These are phyloP conservation scores for Tetrao urogallus DNA, from an alignment of 2,113 vertebrate species.

Conservation along the genomic window DNA sequence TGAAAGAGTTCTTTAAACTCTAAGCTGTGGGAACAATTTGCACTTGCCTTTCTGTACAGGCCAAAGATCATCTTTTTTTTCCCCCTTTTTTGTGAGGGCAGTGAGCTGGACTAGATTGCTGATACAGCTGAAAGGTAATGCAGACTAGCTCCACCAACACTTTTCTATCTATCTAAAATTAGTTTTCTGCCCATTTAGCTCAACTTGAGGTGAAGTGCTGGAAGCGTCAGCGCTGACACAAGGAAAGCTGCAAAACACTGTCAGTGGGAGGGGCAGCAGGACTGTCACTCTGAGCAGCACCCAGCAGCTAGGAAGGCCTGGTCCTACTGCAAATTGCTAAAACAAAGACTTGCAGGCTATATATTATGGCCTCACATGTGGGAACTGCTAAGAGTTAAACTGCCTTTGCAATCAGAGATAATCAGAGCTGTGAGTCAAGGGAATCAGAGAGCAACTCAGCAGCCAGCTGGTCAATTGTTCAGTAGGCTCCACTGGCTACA, in stretches of 20 bases:
- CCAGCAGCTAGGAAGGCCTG: neutral
- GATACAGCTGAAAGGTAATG: neutral
- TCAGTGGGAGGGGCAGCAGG: neutral
- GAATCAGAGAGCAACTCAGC: neutral
- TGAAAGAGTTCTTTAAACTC: neutral
- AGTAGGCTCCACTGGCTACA: neutral
- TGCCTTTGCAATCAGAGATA: neutral
- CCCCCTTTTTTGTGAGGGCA: neutral
- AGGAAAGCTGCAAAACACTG: neutral
- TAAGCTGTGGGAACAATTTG: neutral
- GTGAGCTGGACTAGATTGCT: neutral
- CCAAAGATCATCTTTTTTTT: neutral
- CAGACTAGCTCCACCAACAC: neutral
- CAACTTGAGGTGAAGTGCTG: neutral
- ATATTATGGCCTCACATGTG: rapidly evolving
- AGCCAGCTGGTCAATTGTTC: neutral
- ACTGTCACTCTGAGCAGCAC: neutral
- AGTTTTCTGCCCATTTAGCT: neutral
- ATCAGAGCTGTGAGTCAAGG: neutral
- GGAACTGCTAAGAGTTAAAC: neutral
- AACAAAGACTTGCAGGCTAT: neutral
- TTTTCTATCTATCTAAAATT: neutral
- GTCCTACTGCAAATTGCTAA: rapidly evolving
- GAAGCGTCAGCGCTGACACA: neutral
- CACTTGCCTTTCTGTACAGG: neutral